Conservation (phyloP, 2,797 vertebrate genomes). For the Anableps anableps region DNA sequence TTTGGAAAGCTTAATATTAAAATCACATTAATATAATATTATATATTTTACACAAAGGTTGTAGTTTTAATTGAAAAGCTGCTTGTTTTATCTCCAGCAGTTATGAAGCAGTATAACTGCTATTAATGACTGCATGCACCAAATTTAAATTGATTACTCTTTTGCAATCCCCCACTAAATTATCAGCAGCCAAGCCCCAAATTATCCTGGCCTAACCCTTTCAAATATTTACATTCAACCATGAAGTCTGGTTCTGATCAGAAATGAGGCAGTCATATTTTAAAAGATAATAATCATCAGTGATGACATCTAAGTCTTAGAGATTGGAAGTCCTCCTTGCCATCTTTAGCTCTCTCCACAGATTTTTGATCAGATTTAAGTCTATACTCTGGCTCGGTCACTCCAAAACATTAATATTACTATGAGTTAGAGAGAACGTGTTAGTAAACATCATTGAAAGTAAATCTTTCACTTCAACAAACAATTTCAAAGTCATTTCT, state of each 20-base stretch:
- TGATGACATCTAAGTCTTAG: too few species aligned
- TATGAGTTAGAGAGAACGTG: neutral
- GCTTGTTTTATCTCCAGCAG: neutral
- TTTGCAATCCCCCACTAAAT: neutral
- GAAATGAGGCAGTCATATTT: neutral
- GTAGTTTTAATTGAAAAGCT: neutral
- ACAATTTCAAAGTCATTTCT: neutral
- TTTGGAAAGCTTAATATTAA: neutral
- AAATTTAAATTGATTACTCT: neutral
- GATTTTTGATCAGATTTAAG: neutral
- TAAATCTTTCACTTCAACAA: neutral
- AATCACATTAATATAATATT: neutral
- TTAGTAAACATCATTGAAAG: too few species aligned
- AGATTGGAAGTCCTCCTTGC: neutral
- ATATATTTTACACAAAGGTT: neutral
- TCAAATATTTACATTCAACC: neutral
- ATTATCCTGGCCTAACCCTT: neutral
- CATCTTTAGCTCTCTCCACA: neutral
- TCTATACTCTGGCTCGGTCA: neutral
- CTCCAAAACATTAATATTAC: neutral
- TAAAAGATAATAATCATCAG: neutral
- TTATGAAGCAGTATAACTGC: neutral
- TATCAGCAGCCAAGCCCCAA: neutral
- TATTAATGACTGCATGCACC: neutral
- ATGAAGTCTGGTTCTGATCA: neutral